Percentiles rank a stretch among this genome's conserved stretches.
These are phyloP conservation scores for Tympanuchus pallidicinctus DNA, from an alignment of 2,113 vertebrate species.

Conservation along the genomic window DNA sequence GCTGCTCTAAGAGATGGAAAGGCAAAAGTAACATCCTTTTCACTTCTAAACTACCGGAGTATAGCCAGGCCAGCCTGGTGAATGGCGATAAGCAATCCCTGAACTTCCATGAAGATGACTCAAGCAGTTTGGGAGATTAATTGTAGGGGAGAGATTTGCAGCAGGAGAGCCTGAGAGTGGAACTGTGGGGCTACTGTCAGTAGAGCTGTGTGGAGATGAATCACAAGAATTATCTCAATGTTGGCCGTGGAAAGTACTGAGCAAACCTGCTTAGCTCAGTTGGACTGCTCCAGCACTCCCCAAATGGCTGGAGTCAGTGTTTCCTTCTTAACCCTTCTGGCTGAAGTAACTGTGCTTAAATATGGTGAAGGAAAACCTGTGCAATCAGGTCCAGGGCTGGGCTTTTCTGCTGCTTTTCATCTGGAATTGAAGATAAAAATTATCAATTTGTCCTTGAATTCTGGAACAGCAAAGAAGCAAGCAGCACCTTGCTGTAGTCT, in stretches of 20 bases:
- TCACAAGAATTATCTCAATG: background rate
- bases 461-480: background rate
- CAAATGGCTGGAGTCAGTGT: background rate
- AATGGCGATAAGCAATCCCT: background rate
- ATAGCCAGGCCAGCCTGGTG: background rate
- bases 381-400: accelerated
- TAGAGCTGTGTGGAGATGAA: background rate
- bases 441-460: background rate
- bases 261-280: accelerated
- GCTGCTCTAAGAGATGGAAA: background rate
- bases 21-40: background rate
- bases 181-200: background rate
- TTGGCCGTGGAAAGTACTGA: background rate
- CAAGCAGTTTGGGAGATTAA: background rate
- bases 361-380: background rate
- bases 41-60: background rate
- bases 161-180: background rate
- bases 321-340: background rate
- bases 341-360: background rate
- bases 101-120: background rate
- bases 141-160: background rate
- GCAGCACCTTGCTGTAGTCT: accelerated
- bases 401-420: background rate
- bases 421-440: background rate
- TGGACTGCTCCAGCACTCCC: background rate